Base-by-base conservation (phyloP, 1,140 invertebrate genomes). In the Caenorhabditis tropicalis region DNA sequence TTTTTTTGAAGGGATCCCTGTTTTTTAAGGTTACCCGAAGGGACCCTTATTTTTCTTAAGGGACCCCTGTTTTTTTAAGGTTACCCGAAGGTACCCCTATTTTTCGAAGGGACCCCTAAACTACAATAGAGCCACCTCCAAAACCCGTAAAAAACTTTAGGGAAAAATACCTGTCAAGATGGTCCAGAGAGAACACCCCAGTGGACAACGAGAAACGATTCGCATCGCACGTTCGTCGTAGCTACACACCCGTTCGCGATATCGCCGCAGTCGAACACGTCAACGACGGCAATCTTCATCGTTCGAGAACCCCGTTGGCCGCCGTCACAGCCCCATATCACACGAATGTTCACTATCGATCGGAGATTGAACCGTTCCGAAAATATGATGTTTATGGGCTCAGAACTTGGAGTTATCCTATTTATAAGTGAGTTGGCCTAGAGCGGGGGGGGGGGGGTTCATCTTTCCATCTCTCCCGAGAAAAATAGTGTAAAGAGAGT, bases 371-470 rank as follows among this genome's bases (percentile, higher is more conserved):
- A 58, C 79, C 84, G 21, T 85, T 82, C 60, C 70, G 86, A 12
- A 87, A 87, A 82, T 87, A 87, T 36, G 86, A 87, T 53, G 81
- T 87, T n/a, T 87, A 86, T 56, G 82, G 82, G 33, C 53, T 87
- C 15, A 39, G 86, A 46, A 87, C 86, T 7, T 87, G 86, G 86
- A 85, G 83, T n/a, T 87, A 87, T 43, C 86, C 86, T 19, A 87
- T 87, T 43, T 87, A 87, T 74, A 87, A 87, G 86, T 86, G 36
- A 70, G 84, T 56, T 56, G 4, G 7, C 29, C 15, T 21, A 19
- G 49, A n/a, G 15, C 1, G 19, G 27, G 10, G 1, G 16, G 16
- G 0, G 1, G 2, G 24, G n/a, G 27, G 24, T n/a, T 27, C 27
- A 12, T 43, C 39, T 43, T 43, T 5, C 5, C 12, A 43, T 43